phyloP scores from a whole-genome alignment of 2,113 vertebrate genomes.

The Nycticebus coucang region DNA sequence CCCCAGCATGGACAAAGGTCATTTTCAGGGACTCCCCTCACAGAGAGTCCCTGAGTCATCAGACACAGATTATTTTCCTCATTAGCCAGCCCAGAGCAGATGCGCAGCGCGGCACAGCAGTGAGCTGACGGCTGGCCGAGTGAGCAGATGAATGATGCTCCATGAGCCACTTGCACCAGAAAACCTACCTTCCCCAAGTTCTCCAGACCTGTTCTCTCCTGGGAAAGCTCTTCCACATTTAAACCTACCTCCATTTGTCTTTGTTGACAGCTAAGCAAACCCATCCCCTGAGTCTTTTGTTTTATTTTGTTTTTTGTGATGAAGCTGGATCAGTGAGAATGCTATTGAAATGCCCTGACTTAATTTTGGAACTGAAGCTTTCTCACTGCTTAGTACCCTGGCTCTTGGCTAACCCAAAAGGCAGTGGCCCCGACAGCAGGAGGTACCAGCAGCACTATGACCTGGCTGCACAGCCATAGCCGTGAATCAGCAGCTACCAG shows the following conservation, averaged over 20 bases:
- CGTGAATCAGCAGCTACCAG: not conserved
- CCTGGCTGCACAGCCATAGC: not conserved
- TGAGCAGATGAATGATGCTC: no score
- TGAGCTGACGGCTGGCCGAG: fast-evolving
- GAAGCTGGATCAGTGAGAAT: not conserved
- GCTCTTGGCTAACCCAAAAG: not conserved
- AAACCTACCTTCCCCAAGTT: not conserved
- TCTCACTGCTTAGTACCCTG: not conserved
- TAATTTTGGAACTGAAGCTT: not conserved
- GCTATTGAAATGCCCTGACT: not conserved
- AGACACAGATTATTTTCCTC: not conserved
- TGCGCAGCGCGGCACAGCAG: fast-evolving
- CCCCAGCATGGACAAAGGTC: fast-evolving
- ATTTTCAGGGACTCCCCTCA: not conserved
- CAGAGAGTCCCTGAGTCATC: not conserved
- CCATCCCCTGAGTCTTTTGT: not conserved
- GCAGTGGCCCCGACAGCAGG: not conserved
- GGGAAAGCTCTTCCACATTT: not conserved
- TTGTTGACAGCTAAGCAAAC: not conserved
- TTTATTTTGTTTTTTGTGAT: not conserved
- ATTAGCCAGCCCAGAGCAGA: not conserved
- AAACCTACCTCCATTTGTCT: not conserved
- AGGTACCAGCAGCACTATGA: fast-evolving
- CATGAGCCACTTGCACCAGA: not conserved
- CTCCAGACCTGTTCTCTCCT: no score